Evolutionary conservation across 2,888 invertebrate genomes (phyloP).

Genomic region (Laothoe populi): DNA sequence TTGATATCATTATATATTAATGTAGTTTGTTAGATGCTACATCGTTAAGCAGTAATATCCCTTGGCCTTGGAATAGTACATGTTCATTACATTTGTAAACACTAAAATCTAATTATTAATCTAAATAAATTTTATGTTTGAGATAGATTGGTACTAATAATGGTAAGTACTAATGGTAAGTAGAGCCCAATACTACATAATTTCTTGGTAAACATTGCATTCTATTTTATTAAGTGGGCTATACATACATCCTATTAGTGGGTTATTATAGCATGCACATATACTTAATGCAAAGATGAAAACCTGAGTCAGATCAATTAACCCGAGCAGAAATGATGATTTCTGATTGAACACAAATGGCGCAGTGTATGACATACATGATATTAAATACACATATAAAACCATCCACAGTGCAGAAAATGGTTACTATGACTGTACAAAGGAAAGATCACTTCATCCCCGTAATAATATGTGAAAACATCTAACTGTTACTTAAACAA

Average conservation of each 20-base stretch:
- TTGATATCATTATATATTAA: not conserved
- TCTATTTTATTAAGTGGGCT: not conserved
- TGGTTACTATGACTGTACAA: not conserved
- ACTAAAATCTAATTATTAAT: not conserved
- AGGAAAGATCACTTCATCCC: not conserved
- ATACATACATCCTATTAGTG: no score
- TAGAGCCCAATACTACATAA: no score
- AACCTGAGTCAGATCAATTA: constrained; percentile 2
- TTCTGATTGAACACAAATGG: not conserved
- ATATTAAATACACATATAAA: not conserved
- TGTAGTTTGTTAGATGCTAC: not conserved
- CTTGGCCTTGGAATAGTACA: not conserved
- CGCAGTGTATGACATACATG: not conserved
- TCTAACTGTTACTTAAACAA: no score
- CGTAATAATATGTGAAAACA: no score
- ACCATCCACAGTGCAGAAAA: not conserved
- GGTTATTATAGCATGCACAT: not conserved
- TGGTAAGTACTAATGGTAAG: no score
- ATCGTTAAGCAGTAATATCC: not conserved
- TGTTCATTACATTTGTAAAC: not conserved
- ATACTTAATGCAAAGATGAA: not conserved
- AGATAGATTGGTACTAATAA: no score
- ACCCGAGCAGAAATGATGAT: not conserved
- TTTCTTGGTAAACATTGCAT: not conserved
- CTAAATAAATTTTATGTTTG: no score